Base-by-base conservation (phyloP, 2,797 vertebrate species). In the Sylvilagus floridanus region DNA sequence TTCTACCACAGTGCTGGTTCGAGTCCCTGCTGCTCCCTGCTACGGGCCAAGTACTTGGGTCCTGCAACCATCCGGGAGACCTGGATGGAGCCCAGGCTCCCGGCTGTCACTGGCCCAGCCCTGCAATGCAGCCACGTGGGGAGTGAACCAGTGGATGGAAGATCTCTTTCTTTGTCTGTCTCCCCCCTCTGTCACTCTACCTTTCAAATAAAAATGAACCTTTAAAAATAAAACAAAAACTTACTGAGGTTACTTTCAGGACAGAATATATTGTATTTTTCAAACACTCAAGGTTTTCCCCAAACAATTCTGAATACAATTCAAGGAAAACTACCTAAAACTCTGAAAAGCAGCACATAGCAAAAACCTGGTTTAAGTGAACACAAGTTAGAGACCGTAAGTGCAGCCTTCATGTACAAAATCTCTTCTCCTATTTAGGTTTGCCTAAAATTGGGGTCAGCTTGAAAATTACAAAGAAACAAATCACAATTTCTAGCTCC, bases 301-400 rank as follows among this genome's bases (percentile, higher is more conserved):
- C 13, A 76, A 96, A 87, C 28, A 66, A 68, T 54, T 90, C n/a
- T 75, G 84, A 91, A 69, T 78, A 52, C 60, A 84, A 82, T 73
- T 66, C 65, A 81, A 68, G 57, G 32, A 91, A 88, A 84, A 78
- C 22, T 72, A 52, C 5, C 19, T 84, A 69, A 81, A 92, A 82
- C 32, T 90, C 32, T 42, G 63, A 50, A 76, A 35, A 83, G n/a
- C 42, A 57, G 7, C 13, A 75, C 6, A 0, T 17, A 72, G 63
- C 6, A 47, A 1, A 37, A 89, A 21, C 28, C 73, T 68, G 85
- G 63, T 35, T 87, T 91, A 68, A 68, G 10, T 12, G 35, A 65
- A 47, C 16, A 26, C 0, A 8, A 87, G 10, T 72, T n/a, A 73
- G 37, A 75, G n/a, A 84, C 62, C 54, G 37, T 17, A 24, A 21